A percentile compares a stretch with the other conserved stretches of the same genome.
These are phyloP conservation scores for Myopa testacea DNA, from an alignment of 2,888 invertebrate genomes.

Conservation along the genomic window DNA sequence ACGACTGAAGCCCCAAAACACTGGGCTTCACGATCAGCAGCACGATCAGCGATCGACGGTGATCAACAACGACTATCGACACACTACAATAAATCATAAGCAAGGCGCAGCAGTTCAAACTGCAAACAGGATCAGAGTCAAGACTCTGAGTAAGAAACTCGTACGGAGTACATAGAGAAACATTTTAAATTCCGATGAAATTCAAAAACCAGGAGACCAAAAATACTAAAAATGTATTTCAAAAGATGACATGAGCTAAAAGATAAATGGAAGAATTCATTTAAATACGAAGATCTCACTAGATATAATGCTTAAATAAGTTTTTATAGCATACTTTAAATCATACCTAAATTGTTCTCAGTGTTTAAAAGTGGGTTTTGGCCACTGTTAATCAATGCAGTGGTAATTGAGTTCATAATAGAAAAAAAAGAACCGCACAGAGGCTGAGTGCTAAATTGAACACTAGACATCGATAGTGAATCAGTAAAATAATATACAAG, in stretches of 20 bases:
- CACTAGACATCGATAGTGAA: too few relatives aligned
- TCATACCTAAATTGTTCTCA: background rate
- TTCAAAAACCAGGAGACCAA: background rate
- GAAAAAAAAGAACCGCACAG: background rate
- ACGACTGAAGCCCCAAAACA: background rate
- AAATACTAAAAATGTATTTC: too few relatives aligned
- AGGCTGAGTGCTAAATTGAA: too few relatives aligned
- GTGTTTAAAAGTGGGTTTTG: background rate
- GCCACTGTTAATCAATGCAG: conserved; percentile 17
- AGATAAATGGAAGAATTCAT: too few relatives aligned
- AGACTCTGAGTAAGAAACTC: background rate
- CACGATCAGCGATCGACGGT: conserved; percentile 33
- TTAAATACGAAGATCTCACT: too few relatives aligned
- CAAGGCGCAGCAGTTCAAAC: conserved; percentile 34
- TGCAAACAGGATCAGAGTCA: conserved; percentile 21
- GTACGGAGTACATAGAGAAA: background rate
- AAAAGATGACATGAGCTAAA: too few relatives aligned
- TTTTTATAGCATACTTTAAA: too few relatives aligned
- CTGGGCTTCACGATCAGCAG: conserved; percentile 9
- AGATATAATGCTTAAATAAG: too few relatives aligned
- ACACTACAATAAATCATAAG: conserved; percentile 48
- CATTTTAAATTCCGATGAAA: background rate
- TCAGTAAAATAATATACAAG: too few relatives aligned
- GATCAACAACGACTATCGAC: conserved; percentile 15
- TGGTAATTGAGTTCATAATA: conserved; percentile 21